Base-by-base conservation (phyloP, 1,140 invertebrate species). In the Melitaea cinxia region DNA sequence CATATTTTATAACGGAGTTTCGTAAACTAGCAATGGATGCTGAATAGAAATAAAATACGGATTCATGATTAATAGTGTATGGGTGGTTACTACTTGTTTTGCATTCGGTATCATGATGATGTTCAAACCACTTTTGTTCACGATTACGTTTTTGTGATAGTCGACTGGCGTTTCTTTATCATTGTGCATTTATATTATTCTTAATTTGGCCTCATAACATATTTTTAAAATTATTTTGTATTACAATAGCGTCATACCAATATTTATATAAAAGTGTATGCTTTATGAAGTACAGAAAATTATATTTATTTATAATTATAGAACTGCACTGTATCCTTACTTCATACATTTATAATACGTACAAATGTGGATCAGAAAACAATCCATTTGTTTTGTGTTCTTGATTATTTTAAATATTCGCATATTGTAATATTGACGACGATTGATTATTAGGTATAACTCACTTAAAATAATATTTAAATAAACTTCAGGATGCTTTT, bases 71-170 rank as follows among this genome's bases (percentile, higher is more conserved):
- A 42, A 66, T 69, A 72, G 39, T 52, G 61, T 61, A 56, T 61
- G 52, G 65, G 33, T 64, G 65, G 69, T 61, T 56, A 65, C 58
- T 76, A 68, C 64, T 76, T 70, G 69, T 67, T 78, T 73, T 75
- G 72, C 72, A 74, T 78, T 75, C 67, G 59, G 70, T 76, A 76
- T 74, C 74, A 73, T 65, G 73, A 72, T 78, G 73, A 79, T 79
- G 71, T 74, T 79, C 77, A 77, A 79, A 79, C 74, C 70, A 70
- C 74, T 77, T 76, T 76, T 69, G 74, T 76, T 61, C 71, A 70
- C 67, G 66, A 76, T 76, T 76, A 76, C 77, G 77, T 77, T 78
- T 77, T 78, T 76, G 74, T 75, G 70, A 75, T 71, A 73, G 70
- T 67, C 70, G 65, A 68, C 65, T 66, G 72, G 72, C 76, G 68